Conservation (phyloP, 1,140 invertebrate genomes). For the Drosophila cardini region DNA sequence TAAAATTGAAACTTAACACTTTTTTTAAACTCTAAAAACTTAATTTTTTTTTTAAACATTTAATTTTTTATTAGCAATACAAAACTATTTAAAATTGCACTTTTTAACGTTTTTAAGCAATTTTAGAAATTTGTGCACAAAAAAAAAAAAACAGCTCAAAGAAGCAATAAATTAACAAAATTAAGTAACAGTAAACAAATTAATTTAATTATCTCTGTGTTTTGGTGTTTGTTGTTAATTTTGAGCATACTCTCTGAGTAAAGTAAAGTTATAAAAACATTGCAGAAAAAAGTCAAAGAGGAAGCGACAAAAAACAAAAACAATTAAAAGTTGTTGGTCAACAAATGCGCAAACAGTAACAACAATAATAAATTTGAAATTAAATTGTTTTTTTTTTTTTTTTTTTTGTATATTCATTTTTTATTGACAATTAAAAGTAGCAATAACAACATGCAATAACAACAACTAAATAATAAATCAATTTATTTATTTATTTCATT, state of each 20-base stretch:
- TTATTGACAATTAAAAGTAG: constrained; percentile 49
- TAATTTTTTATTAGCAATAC: not conserved
- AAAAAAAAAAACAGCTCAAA: constrained; percentile 1
- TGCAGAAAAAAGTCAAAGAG: not conserved
- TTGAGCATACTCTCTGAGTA: not conserved
- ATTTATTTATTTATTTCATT: constrained; percentile 73
- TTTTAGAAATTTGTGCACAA: not conserved
- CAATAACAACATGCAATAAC: constrained; percentile 37
- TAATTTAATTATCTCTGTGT: constrained; percentile 1
- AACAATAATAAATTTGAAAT: constrained; percentile 35
- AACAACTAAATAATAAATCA: constrained; percentile 58
- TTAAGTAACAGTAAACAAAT: constrained; percentile 12
- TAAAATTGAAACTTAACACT: too few relatives aligned
- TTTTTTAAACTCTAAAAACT: not conserved
- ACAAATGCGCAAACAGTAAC: not conserved
- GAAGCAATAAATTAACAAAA: constrained; percentile 2
- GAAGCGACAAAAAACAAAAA: constrained; percentile 2
- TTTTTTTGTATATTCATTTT: constrained; percentile 16
- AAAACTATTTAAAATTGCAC: not conserved
- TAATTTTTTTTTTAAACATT: not conserved
- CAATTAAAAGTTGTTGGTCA: not conserved
- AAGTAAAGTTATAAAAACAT: not conserved
- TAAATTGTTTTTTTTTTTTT: constrained; percentile 41
- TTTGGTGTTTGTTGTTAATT: not conserved
- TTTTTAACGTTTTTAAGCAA: not conserved